Evolutionary conservation across 2,888 invertebrate species (phyloP), one percentile per base, ranked within the genome.

Genomic region (Cheilosia grossa): DNA sequence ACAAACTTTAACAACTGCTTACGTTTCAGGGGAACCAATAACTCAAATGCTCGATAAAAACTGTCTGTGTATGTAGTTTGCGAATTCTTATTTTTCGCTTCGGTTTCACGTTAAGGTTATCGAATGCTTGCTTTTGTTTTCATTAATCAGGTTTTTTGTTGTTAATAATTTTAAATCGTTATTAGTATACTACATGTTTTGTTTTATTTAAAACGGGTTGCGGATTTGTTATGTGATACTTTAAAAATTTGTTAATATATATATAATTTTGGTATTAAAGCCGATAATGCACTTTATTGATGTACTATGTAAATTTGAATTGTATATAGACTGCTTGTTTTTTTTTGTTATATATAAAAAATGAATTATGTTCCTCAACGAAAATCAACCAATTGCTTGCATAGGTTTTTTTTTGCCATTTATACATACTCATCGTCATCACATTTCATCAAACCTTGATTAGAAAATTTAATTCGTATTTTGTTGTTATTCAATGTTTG

Each of bases 271-370:
- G 54, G 61, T 85, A 56, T 90, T 91, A 90, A 91, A 92, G 90
- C 90, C 89, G 89, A 88, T 90, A 90, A 90, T 90, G 90, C 90
- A 90, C 90, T 90, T 90, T 89, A 89, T 73, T 82, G 89, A 90
- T 90, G 90, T 90, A 90, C 90, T 90, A 81, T 85, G 85, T 80
- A 70, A 75, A 85, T 81, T 85, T 81, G 67, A 85, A 81, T 85
- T 81, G 75, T 85, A 77, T 75, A 81, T 75, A 51, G 49, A 21
- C 51, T 49, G 49, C 3, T 47, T 54, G 53, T 40, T 49, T 53
- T 51, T 15, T 15, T 56, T 30, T 44, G 19, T 19, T 44, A 37
- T 15, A 2, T 40, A 77, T 49, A n/a, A 15, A 51, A 30, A 64
- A 74, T 27, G 13, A 75, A 30, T 56, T 72, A 63, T 54, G 69